These are phyloP conservation scores for Stylophora pistillata DNA, from an alignment of 64 coral and sea anemone genomes.

Conservation along the genomic window DNA sequence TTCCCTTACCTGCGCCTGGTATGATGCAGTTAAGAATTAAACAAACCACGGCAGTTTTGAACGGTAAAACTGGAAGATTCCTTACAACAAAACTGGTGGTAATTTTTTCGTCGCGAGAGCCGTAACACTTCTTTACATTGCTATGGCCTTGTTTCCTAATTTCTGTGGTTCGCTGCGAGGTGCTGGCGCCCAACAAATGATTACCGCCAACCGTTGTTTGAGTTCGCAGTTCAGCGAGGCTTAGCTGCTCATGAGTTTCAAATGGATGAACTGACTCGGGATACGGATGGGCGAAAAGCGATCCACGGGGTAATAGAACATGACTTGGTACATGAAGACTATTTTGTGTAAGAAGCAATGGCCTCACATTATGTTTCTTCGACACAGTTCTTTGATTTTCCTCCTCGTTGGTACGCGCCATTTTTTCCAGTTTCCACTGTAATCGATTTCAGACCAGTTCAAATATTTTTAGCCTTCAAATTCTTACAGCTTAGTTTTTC, in stretches of 20 bases:
- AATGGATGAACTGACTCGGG: slow-evolving; percentile 51
- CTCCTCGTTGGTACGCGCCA: neutral
- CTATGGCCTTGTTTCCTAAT: neutral
- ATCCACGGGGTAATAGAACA: slow-evolving; percentile 39
- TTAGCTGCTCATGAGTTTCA: slow-evolving; percentile 27
- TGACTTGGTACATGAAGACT: slow-evolving; percentile 71
- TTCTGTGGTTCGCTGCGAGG: neutral
- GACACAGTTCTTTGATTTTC: neutral
- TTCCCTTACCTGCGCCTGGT: slow-evolving; percentile 52
- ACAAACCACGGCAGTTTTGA: slow-evolving; percentile 67
- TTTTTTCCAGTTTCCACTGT: neutral
- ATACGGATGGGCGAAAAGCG: slow-evolving; percentile 50
- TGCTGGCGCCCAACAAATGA: neutral
- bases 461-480: neutral
- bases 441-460: neutral
- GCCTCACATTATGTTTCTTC: slow-evolving; percentile 24
- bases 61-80: slow-evolving; percentile 51
- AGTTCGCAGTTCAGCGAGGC: neutral
- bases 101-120: neutral
- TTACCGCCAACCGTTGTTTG: neutral
- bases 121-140: neutral
- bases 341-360: slow-evolving; percentile 48
- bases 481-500: neutral
- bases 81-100: neutral
- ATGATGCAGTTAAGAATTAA: slow-evolving; percentile 47